Base-by-base conservation (phyloP, 1,140 invertebrate genomes). In the Brachionus plicatilis region DNA sequence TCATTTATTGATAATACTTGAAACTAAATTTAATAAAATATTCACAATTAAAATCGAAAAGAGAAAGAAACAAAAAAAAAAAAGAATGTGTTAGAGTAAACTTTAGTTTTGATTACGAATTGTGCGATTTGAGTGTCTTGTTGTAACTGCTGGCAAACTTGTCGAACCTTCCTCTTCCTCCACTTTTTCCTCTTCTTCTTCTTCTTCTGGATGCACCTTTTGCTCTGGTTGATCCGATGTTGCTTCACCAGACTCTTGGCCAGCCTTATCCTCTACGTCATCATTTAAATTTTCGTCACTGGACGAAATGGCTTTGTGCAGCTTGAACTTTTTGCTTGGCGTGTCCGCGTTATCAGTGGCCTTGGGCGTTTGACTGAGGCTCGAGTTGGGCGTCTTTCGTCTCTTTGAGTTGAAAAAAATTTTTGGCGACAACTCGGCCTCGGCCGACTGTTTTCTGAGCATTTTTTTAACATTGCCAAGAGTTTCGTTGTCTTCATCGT, bases 271-370 rank as follows among this genome's bases (percentile, higher is more conserved):
- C 2, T 24, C 45, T 0, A 1, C 20, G 3, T 76, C 72, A 14
- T 76, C 45, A 53, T 76, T 76, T 11, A 76, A 76, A 76, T 76
- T 76, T 47, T 76, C 72, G 12, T 47, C 41, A 27, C 72, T 76
- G 11, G 72, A 76, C 45, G 72, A 76, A 27, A 27, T 76, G 4
- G 72, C 20, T 53, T 76, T 76, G 43, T 76, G 72, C 17, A 76
- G 20, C 33, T 76, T 76, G 14, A 76, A 76, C 47, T 76, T 76
- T 76, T 76, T 76, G 14, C 43, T 50, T 11, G 72, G 72, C 12
- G 72, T 76, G 37, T 72, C 68, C 1, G 68, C 14, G 17, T 43
- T 72, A 9, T 33, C 27, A 41, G 6, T 43, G 43, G 14, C 2
- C 3, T 41, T 72, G 0, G 68, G 68, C 1, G 72, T 76, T 76